Base-by-base conservation (phyloP, 2,888 invertebrate genomes). In the Eurois occulta region DNA sequence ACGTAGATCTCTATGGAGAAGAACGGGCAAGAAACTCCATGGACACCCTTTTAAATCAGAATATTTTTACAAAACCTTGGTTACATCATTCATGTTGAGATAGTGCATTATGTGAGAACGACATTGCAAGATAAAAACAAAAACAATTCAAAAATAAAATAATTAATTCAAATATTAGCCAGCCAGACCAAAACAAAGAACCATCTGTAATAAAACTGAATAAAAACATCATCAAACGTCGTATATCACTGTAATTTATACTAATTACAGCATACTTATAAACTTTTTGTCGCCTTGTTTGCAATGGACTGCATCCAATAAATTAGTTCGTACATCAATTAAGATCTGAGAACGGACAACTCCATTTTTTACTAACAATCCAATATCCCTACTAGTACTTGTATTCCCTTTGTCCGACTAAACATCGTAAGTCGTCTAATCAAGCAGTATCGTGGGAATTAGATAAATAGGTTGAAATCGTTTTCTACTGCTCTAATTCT, bases 401-500 rank as follows among this genome's bases (percentile, higher is more conserved):
- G 67, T 24, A 43, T 55, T 64, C 64, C 24, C 75, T 87, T 83
- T 76, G 73, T 86, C 70, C 28, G 35, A 67, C 60, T 28, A 48
- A 72, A 55, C 74, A 69, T 74, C 55, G 73, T 78, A 73, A 62
- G 79, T 75, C 72, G 66, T 85, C 70, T 80, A 86, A 86, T 87
- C 83, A 83, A 77, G 24, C 64, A 55, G 58, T 67, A 38, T 75
- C 88, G 86, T 88, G 88, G 81, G 88, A 88, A 88, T 86, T 64
- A 77, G 72, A 80, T 78, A 87, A 80, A 87, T 88, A 81, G 87
- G 85, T 84, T 86, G 70, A 72, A 80, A 86, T 75, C 62, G 80
- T 82, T 82, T 78, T 72, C 65, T 48, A 68, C 43, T 71, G 86
- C 72, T 85, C 85, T 68, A 83, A 64, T 84, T 86, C 75, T 74